Evolutionary conservation across 30 jellyfish, hydroid and myxozoan species (phyloP).

Genomic region (Cassiopea xamachana): DNA sequence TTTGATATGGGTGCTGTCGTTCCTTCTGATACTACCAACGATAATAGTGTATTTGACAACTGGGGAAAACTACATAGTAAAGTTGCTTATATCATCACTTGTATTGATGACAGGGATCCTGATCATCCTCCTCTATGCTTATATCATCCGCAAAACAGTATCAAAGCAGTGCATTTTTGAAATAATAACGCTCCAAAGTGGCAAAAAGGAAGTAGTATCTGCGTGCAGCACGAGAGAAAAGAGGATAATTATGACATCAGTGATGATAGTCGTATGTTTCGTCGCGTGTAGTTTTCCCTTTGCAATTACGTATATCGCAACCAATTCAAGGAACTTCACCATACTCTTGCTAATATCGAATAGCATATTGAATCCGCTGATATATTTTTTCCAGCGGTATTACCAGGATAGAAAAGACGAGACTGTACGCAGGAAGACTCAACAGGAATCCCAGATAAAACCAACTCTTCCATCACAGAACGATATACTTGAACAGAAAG

Average conservation of each 20-base stretch:
- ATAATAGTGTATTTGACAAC: constrained; percentile 3
- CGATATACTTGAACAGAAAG: neutral
- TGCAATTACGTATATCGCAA: constrained; percentile 49
- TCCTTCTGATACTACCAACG: constrained; percentile 34
- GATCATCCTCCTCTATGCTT: constrained; percentile 53
- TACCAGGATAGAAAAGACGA: constrained; percentile 52
- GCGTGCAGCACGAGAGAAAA: constrained; percentile 82
- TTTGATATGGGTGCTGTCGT: constrained; percentile 47
- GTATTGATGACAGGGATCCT: constrained; percentile 51
- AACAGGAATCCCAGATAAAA: neutral
- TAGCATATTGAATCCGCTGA: constrained; percentile 68
- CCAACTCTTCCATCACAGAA: neutral
- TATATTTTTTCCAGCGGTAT: constrained; percentile 68
- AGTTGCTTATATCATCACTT: constrained; percentile 26
- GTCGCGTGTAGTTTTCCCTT: constrained; percentile 62
- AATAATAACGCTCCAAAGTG: constrained; percentile 62
- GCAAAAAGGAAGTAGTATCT: constrained; percentile 65
- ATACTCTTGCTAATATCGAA: constrained; percentile 40
- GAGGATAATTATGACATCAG: constrained; percentile 60
- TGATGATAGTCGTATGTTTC: constrained; percentile 63
- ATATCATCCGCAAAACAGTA: constrained; percentile 66
- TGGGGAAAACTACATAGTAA: neutral
- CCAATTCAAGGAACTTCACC: constrained; percentile 2
- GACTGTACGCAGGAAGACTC: constrained; percentile 49
- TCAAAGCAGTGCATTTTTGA: constrained; percentile 66